phyloP scores from a whole-genome alignment of 2,888 invertebrate genomes.

The Mimas tiliae region DNA sequence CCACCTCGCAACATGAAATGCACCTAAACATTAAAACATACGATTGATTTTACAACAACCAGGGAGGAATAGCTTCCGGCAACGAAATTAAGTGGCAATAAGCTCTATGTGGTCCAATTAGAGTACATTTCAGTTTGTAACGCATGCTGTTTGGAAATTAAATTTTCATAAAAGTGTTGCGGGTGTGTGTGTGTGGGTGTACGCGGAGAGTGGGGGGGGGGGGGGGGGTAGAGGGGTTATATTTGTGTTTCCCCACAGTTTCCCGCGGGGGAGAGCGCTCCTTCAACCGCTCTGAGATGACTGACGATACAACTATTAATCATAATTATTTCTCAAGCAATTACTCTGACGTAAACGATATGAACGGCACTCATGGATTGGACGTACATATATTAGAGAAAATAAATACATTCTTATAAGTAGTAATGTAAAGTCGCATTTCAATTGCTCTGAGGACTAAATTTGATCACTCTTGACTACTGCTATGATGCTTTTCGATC shows the following conservation, averaged over 20 bases:
- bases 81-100: constrained; percentile 67
- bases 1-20: constrained; percentile 46
- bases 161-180: constrained; percentile 78
- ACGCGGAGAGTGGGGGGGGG: constrained; percentile 37
- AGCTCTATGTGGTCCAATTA: constrained; percentile 67
- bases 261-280: constrained; percentile 64
- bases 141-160: constrained; percentile 73
- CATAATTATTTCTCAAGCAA: constrained; percentile 64
- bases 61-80: constrained; percentile 3
- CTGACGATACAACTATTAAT: constrained; percentile 71
- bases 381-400: too few species aligned
- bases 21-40: constrained; percentile 56
- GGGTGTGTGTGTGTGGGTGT: constrained; percentile 35
- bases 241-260: constrained; percentile 74
- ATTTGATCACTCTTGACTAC: too few species aligned
- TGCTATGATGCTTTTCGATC: too few species aligned
- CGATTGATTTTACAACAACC: constrained; percentile 53
- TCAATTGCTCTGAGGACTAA: too few species aligned
- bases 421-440: too few species aligned
- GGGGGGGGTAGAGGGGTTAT: constrained; percentile 49
- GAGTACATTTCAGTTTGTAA: constrained; percentile 70
- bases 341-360: constrained; percentile 35
- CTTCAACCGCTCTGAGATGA: constrained; percentile 45
- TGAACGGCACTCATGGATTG: neutral
- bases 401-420: too few species aligned